A percentile compares a stretch with the other conserved stretches of the same genome.
Conservation (phyloP, 2,888 invertebrate species). For the Parthenolecanium corni region DNA sequence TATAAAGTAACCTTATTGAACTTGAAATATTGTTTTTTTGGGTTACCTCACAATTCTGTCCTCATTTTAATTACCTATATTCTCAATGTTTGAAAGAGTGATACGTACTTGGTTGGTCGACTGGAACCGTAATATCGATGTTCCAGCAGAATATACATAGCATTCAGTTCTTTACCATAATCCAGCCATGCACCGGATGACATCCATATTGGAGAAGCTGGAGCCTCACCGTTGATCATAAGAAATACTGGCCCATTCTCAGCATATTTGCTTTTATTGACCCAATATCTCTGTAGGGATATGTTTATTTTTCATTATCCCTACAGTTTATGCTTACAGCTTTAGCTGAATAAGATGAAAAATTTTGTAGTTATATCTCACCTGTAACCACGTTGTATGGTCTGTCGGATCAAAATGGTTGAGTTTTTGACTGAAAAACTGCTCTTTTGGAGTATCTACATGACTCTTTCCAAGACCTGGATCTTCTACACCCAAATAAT, state of each 20-base stretch:
- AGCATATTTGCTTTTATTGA: conserved; percentile 32
- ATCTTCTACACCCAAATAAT: no score
- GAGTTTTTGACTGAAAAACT: conserved; percentile 70
- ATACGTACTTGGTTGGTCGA: conserved; percentile 63
- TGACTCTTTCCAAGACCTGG: no score
- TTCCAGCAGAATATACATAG: conserved; percentile 75
- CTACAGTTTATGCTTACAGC: no score
- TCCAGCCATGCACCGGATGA: conserved; percentile 73
- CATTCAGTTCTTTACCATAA: conserved; percentile 65
- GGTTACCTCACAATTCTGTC: no score
- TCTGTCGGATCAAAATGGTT: conserved; percentile 72
- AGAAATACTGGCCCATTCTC: conserved; percentile 69
- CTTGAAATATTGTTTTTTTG: no score
- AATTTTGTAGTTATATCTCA: no score
- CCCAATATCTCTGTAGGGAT: conserved; percentile 33
- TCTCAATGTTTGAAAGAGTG: no score
- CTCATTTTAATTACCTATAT: no score
- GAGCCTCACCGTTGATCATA: conserved; percentile 90
- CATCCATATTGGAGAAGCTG: conserved; percentile 76
- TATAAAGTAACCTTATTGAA: no score
- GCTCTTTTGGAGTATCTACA: conserved; percentile 41
- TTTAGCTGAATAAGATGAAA: no score
- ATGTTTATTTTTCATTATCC: no score
- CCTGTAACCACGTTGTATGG: conserved; percentile 66
- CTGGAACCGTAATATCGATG: conserved; percentile 91